Evolutionary conservation across 2,888 invertebrate genomes (phyloP).

Genomic region (Bhutanitis thaidina): DNA sequence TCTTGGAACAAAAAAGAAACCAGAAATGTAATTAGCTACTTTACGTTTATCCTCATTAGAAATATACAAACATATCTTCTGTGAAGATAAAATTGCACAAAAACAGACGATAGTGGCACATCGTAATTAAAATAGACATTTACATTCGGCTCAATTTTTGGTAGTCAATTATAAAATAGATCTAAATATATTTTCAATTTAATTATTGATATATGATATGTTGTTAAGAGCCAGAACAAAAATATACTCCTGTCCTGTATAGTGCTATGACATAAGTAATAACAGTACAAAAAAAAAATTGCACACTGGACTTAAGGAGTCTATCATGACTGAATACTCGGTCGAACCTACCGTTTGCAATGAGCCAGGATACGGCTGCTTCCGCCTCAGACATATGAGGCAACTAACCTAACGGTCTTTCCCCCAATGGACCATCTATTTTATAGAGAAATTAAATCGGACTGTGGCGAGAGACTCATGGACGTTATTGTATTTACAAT

Average conservation of each 20-base stretch:
- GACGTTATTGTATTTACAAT: background rate
- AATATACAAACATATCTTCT: conserved; percentile 16
- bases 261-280: too few species aligned
- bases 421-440: conserved; percentile 34
- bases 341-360: conserved; percentile 35
- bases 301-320: background rate
- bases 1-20: conserved; percentile 18
- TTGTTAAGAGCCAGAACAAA: too few species aligned
- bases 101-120: conserved; percentile 6
- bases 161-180: background rate
- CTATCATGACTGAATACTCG: conserved; percentile 42
- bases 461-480: background rate
- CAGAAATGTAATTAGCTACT: conserved; percentile 22
- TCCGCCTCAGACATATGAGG: conserved; percentile 53
- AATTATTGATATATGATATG: too few species aligned
- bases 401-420: conserved; percentile 53
- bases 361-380: conserved; percentile 67
- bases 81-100: conserved; percentile 11
- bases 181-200: background rate
- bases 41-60: conserved; percentile 17
- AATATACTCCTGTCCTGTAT: too few species aligned
- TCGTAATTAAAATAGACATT: background rate
- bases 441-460: conserved; percentile 33
- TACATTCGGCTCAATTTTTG: background rate
- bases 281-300: background rate